These are phyloP conservation scores for Brachyhypopomus gauderio DNA, from an alignment of 2,113 vertebrate species.

Conservation along the genomic window DNA sequence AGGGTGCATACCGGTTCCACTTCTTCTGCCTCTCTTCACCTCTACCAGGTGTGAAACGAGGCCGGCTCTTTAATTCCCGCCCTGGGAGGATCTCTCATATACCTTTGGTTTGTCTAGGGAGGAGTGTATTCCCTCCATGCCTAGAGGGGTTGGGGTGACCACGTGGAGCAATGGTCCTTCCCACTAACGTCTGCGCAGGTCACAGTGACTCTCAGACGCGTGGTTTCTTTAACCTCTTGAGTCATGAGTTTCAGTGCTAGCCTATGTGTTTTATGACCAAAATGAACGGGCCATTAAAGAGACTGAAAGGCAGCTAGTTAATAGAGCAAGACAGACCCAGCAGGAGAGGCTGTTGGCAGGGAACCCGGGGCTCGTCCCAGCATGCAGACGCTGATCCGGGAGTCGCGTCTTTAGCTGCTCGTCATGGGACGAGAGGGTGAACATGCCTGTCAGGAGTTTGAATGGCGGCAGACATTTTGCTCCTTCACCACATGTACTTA, in stretches of 20 bases:
- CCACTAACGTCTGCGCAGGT: neutral
- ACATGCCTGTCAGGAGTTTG: neutral
- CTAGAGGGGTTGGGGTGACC: neutral
- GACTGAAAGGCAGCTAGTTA: conserved; percentile 10
- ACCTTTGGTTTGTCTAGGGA: conserved; percentile 17
- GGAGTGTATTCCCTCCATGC: conserved; percentile 5
- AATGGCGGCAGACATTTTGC: neutral
- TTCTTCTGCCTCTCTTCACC: conserved; percentile 20
- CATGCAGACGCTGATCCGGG: neutral
- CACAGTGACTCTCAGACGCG: neutral
- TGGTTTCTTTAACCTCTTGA: neutral
- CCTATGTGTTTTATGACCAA: conserved; percentile 21
- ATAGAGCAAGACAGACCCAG: neutral
- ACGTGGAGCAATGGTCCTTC: neutral
- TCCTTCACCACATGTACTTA: neutral
- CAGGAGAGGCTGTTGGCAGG: conserved; percentile 16
- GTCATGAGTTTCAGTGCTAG: neutral
- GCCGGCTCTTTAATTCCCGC: conserved; percentile 24
- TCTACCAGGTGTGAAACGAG: conserved; percentile 26
- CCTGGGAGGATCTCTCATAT: conserved; percentile 13
- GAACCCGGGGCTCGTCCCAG: conserved; percentile 11
- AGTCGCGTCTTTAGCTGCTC: neutral
- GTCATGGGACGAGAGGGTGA: neutral
- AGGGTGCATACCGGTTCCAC: conserved; percentile 14
- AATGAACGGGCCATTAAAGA: conserved; percentile 9